A percentile compares a stretch with the other conserved stretches of the same genome.
phyloP scores from a whole-genome alignment of 2,797 vertebrate species.

The Periparus ater region DNA sequence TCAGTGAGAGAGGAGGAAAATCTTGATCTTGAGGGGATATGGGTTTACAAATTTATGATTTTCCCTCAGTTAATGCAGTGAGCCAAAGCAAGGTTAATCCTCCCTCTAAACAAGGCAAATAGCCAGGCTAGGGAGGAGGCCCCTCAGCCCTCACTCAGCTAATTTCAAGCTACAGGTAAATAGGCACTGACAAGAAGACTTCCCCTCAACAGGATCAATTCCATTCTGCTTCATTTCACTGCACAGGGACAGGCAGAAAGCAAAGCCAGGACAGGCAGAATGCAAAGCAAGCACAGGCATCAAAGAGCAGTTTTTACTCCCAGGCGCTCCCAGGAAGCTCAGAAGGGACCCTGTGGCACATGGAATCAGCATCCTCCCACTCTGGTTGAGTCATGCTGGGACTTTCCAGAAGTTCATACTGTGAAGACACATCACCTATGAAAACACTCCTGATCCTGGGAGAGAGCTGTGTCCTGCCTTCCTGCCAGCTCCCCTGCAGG shows the following conservation, averaged over 20 bases:
- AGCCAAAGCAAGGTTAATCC: not conserved
- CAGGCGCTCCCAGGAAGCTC: not conserved
- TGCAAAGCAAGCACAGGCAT: not conserved
- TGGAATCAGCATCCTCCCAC: not conserved
- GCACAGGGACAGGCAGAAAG: not conserved
- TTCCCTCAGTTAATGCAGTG: not conserved
- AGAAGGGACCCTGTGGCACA: not conserved
- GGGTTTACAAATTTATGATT: not conserved
- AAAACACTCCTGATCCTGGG: not conserved
- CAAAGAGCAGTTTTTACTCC: not conserved
- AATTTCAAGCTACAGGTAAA: not conserved
- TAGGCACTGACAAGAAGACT: not conserved
- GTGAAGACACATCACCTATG: not conserved
- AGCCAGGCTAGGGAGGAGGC: not conserved
- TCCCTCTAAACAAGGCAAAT: not conserved
- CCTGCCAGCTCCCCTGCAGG: not conserved
- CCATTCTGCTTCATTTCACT: not conserved
- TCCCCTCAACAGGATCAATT: not conserved
- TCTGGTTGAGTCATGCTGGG: accelerated
- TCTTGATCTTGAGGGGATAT: not conserved
- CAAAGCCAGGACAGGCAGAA: not conserved
- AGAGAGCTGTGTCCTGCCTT: not conserved
- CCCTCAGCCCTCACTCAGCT: not conserved
- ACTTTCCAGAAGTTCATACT: not conserved
- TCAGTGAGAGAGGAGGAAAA: not conserved